Base-by-base conservation (phyloP, 2,888 invertebrate genomes). In the Deilephila porcellus region DNA sequence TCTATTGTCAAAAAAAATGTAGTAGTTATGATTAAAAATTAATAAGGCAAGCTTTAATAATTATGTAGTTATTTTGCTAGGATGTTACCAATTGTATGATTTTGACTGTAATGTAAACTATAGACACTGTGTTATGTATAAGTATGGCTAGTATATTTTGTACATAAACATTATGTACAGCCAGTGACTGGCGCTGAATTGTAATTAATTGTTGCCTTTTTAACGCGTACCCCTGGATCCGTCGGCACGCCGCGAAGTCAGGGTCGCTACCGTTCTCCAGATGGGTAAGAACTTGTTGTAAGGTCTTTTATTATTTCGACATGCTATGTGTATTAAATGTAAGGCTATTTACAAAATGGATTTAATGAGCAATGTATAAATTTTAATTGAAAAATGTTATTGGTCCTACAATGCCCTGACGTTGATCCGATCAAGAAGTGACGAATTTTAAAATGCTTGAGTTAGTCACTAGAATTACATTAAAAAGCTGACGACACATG, bases 191-290 rank as follows among this genome's bases (percentile, higher is more conserved):
- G 87, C 88, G 89, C 88, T 91, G 91, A 92, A 88, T 93, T 93
- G 93, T 93, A 93, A 93, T 93, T 92, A 95, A 92, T 89, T 91
- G 88, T 93, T 93, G 93, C 94, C 93, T 93, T 93, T 93, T 93
- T 93, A 95, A 92, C 95, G 95, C 95, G 93, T 88, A 84, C 67
- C 94, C 88, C 89, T 91, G 93, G 95, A 94, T 88, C 82, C 76
- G 85, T 85, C 85, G 89, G 93, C 94, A 90, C 89, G 86, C 90
- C 83, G 87, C 94, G 93, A 95, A 96, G 96, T 95, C 96, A 95
- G 96, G 96, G 95, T 96, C 96, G 90, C 96, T 96, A 95, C 96
- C 96, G 88, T 96, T 96, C 93, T 96, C 96, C 86, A 96, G 95
- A 92, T 96, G 96, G 96, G 96, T 96, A 96, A 95, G 95, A 85